These are phyloP conservation scores for Anniella stebbinsi DNA, from an alignment of 2,797 vertebrate genomes.

Conservation along the genomic window DNA sequence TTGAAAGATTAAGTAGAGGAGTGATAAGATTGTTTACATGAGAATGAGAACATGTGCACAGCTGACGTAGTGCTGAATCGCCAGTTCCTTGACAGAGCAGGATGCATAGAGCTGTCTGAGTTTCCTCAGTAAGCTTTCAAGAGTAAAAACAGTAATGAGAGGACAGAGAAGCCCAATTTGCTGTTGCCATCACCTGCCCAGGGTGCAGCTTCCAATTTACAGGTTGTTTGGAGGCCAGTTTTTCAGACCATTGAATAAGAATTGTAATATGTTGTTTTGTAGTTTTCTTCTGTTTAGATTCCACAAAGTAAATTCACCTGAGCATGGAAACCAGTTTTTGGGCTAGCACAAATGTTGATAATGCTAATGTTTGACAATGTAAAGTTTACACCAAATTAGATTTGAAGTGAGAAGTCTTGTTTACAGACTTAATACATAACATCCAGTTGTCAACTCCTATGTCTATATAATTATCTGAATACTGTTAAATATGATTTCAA, in stretches of 20 bases:
- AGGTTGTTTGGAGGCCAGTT: background rate
- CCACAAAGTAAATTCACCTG: background rate
- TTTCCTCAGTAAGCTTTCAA: background rate
- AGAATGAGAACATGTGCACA: background rate
- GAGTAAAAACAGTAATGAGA: background rate
- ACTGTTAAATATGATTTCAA: background rate
- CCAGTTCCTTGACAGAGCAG: background rate
- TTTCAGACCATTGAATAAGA: background rate
- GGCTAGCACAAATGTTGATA: background rate
- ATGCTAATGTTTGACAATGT: background rate
- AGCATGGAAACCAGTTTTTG: background rate
- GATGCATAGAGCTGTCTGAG: background rate
- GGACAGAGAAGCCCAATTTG: no score
- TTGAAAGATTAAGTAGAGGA: background rate
- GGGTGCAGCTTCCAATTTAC: background rate
- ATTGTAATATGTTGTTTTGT: background rate
- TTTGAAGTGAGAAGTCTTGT: background rate
- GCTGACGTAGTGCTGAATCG: background rate
- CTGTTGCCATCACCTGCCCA: no score
- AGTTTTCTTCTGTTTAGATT: no score
- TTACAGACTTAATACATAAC: background rate
- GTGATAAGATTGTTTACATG: background rate
- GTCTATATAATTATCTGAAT: background rate
- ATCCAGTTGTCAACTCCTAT: background rate
- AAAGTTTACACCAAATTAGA: background rate